Evolutionary conservation across 2,113 vertebrate genomes (phyloP), one percentile per base, ranked within the genome.

Genomic region (Hippolais icterina): DNA sequence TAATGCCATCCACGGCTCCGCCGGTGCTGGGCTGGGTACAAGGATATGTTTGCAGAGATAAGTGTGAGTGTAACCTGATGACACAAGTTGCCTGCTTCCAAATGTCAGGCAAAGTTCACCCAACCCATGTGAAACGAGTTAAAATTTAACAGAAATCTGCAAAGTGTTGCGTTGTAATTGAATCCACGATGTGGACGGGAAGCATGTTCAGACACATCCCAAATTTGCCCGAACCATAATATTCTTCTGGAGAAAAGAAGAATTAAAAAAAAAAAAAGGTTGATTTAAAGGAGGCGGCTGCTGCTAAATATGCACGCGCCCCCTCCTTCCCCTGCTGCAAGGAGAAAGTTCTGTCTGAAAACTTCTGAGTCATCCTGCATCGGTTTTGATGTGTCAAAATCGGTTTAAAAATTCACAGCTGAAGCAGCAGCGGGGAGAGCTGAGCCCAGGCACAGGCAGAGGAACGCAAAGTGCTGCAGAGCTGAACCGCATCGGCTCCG

Each of bases 31-130:
- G 87, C 94, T 54, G 94, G 92, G 93, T 95, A 92, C 95, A 95
- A 93, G 94, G 92, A 92, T 96, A 91, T 94, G 92, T 96, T 97
- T 97, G 95, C 92, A 92, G 94, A 96, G 96, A 96, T 97, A 95
- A 95, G 89, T 94, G 95, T 92, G 95, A 97, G 96, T 72, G 97
- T 97, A 97, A 97, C 97, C 96, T 95, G 97, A 97, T 96, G 97
- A 97, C 96, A 97, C 96, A 96, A 97, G 97, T 97, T 97, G 96
- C 97, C 96, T 91, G 89, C 97, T 96, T 96, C 90, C 90, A 97
- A 97, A 97, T 97, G 96, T 97, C 97, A 97, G 96, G 91, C 95
- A 97, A 97, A 97, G 96, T 97, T 97, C 97, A 97, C 50, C 28
- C 92, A 91, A 87, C 86, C 92, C 97, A 96, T 93, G 96, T 94